Evolutionary conservation across 1,140 invertebrate genomes (phyloP), one percentile per base, ranked within the genome.

Genomic region (Apis florea): DNA sequence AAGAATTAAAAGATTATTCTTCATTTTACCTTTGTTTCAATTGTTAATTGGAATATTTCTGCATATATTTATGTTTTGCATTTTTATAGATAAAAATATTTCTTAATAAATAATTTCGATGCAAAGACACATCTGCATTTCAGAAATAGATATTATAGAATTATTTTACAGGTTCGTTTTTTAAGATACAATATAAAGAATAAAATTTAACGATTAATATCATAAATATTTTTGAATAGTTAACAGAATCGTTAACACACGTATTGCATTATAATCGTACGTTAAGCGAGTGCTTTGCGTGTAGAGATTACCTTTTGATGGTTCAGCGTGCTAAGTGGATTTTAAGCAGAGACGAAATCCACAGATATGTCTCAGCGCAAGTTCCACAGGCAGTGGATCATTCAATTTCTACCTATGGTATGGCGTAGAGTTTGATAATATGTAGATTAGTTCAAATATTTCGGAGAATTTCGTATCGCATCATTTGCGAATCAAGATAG

Each of bases 351-450:
- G 49, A 58, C 21, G 66, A 51, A 63, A 51, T 15, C 66, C n/a
- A n/a, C 59, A 71, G 68, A 79, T 79, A 79, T 58, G 82, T 80
- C 72, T 69, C 76, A 24, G 56, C 67, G 74, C 79, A 83, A 80
- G 77, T 86, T 86, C 59, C 69, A 54, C 85, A 76, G 84, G 59
- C 58, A 54, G 85, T 83, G 85, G 80, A 86, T 86, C 83, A 86
- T 86, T 86, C 75, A 85, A 85, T 86, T 86, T 86, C 80, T 76
- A 83, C 81, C 59, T 82, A 40, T 68, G 66, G 21, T 63, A 76
- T 56, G 80, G 40, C 54, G 47, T 15, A 40, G 75, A 86, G 80
- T 86, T 86, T 85, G 84, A 85, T 86, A 86, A 85, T 86, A 86
- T 86, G 84, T 73, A 85, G 76, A 86, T 86, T 86, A 85, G 84